A percentile compares a stretch with the other conserved stretches of the same genome.
phyloP scores from a whole-genome alignment of 2,113 vertebrate species.

The Sceloporus tristichus region DNA sequence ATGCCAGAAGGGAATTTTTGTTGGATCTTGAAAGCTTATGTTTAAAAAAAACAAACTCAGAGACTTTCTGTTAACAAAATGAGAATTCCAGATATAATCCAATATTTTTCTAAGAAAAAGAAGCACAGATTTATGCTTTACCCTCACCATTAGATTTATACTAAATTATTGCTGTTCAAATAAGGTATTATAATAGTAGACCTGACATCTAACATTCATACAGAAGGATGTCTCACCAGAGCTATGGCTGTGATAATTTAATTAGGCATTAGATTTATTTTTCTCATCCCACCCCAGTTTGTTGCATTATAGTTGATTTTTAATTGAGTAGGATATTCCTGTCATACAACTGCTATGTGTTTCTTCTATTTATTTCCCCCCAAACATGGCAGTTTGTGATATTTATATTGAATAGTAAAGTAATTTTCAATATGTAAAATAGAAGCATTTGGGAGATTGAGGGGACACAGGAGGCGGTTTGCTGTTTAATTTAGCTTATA shows the following conservation, averaged over 20 bases:
- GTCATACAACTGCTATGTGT: background rate
- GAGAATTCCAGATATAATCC: too few species aligned
- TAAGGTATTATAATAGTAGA: too few species aligned
- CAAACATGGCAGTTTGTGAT: background rate
- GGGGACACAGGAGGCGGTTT: conserved; percentile 11
- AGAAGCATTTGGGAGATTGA: conserved; percentile 20
- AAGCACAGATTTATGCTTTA: too few species aligned
- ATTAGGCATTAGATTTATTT: background rate
- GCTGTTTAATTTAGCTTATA: conserved; percentile 60
- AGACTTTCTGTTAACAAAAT: too few species aligned
- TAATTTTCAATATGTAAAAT: background rate
- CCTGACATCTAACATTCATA: too few species aligned
- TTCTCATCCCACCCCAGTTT: background rate
- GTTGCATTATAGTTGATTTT: conserved; percentile 10
- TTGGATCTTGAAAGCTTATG: too few species aligned
- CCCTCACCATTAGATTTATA: too few species aligned
- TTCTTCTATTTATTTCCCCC: background rate
- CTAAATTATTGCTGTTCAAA: too few species aligned
- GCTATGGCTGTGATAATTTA: background rate
- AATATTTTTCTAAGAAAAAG: too few species aligned
- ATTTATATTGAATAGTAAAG: background rate
- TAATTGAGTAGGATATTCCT: conserved; percentile 17
- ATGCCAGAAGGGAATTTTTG: too few species aligned
- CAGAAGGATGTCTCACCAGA: background rate
- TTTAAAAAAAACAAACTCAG: too few species aligned